Evolutionary conservation across 2,797 vertebrate genomes (phyloP).

Genomic region (Arremon aurantiirostris): DNA sequence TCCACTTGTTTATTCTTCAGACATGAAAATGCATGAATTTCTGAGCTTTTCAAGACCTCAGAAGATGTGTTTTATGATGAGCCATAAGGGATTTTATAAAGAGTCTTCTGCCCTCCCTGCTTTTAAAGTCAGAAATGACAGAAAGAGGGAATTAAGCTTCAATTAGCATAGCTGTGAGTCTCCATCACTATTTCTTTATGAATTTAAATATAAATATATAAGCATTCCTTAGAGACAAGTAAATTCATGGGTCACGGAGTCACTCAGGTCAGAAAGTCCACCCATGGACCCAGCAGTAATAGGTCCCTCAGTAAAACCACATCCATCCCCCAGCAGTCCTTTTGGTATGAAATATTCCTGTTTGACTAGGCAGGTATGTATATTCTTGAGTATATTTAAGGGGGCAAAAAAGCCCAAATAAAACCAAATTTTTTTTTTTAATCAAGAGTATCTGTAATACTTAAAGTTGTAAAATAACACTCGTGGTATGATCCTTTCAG

Average conservation of each 20-base stretch:
- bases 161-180: not conserved
- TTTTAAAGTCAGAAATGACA: not conserved
- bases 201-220: not conserved
- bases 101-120: not conserved
- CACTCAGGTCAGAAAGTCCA: not conserved
- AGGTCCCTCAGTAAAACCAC: not conserved
- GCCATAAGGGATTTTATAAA: not conserved
- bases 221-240: not conserved
- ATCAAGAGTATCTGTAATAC: not conserved
- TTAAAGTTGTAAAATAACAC: not conserved
- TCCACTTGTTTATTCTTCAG: not conserved
- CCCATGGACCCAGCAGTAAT: not conserved
- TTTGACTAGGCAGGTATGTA: not conserved
- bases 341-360: not conserved
- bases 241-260: not conserved
- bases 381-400: not conserved
- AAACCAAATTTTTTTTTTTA: not conserved
- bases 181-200: not conserved
- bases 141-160: not conserved
- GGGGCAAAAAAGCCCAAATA: accelerated
- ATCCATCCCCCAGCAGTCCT: not conserved
- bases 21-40: not conserved
- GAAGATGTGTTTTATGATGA: not conserved
- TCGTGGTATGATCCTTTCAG: not conserved
- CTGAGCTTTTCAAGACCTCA: not conserved